Base-by-base conservation (phyloP, 2,888 invertebrate species). In the Andrena trimmerana region DNA sequence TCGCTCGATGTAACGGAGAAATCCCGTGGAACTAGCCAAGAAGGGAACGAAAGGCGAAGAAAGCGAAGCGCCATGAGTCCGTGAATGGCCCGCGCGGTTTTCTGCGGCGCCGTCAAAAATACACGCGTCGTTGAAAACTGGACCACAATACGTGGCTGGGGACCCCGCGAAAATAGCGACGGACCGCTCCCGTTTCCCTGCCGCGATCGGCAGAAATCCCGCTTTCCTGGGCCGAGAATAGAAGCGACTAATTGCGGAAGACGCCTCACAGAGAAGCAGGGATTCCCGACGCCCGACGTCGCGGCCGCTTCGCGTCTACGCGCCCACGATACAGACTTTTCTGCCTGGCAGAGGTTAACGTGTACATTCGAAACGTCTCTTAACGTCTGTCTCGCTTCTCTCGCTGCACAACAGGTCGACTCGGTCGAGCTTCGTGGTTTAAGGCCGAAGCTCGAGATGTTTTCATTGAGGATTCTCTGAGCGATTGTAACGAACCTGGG, bases 111-210 rank as follows among this genome's bases (percentile, higher is more conserved):
- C 57, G 60, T 73, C 54, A 24, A 71, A 81, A 78, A 84, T 78
- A 85, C 50, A 36, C 52, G 13, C 29, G 33, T 52, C 62, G 52
- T 13, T 60, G 77, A 83, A 82, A 88, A 87, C 74, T 75, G 83
- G 78, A 83, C 57, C 86, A 86, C 85, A 84, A 87, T 85, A 81
- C 66, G 36, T 31, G 68, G 76, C 69, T 78, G 71, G 79, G 42
- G 74, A 62, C 65, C 60, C 59, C 62, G 69, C 85, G 70, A 90
- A 90, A 90, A 90, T 91, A 91, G 89, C 86, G 76, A 67, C 81
- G 70, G 54, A 54, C 48, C 80, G 86, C 71, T 88, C 86, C 77
- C 84, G 81, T 89, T 91, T 89, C 84, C 69, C 69, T 65, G 67
- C 52, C 70, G 31, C 70, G 81, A 88, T 89, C 86, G 87, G 77